Conservation (phyloP, 1,140 invertebrate species). For the Apis mellifera region Amel_HAv3.1 CM009931.2:1211501-1212000, state of each 20-base stretch:
- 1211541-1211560: conserved; percentile 79
- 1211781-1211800: no score
- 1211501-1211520: conserved; percentile 64
- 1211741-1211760: no score
- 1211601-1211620: conserved; percentile 57
- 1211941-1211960: background rate
- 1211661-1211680: no score
- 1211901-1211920: background rate
- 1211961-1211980: background rate
- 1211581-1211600: conserved; percentile 69
- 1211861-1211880: background rate
- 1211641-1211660: conserved; percentile 18
- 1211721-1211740: no score
- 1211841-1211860: background rate
- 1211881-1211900: no score
- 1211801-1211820: no score
- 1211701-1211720: no score
- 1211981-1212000: conserved; percentile 34
- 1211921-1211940: background rate
- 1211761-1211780: no score
- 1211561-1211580: conserved; percentile 81
- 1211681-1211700: no score
- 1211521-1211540: conserved; percentile 74
- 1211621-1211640: conserved; percentile 9
- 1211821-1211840: no score